Base-by-base conservation (phyloP, 2,113 vertebrate species). In the Heloderma charlesbogerti region DNA sequence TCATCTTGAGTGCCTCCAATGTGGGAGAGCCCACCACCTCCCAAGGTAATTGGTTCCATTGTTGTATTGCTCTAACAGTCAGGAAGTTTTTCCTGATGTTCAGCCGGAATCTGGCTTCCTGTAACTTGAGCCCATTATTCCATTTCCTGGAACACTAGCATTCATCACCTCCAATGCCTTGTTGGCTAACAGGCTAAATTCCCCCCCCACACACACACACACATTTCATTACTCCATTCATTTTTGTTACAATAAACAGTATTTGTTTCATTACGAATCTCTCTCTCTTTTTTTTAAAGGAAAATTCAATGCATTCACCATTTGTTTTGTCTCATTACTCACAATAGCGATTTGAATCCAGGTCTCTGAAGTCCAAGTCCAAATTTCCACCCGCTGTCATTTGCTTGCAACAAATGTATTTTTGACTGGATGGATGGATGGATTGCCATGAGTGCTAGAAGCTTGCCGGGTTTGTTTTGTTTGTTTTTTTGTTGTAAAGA, bases 91-190 rank as follows among this genome's bases (percentile, higher is more conserved):
- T n/a, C n/a, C n/a, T n/a, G n/a, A n/a, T n/a, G n/a, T n/a, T n/a
- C n/a, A n/a, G n/a, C n/a, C n/a, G n/a, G n/a, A n/a, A n/a, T n/a
- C n/a, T n/a, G n/a, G n/a, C n/a, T n/a, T n/a, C n/a, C n/a, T n/a
- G n/a, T n/a, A n/a, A n/a, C n/a, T n/a, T n/a, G n/a, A n/a, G n/a
- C n/a, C n/a, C n/a, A n/a, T n/a, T n/a, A n/a, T n/a, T n/a, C n/a
- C n/a, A n/a, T n/a, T n/a, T n/a, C n/a, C n/a, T 91, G 84, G 91
- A 92, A 27, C 25, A 20, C 71, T 69, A 48, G 9, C 0, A 0
- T 90, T 66, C n/a, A 77, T 94, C 83, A 86, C 80, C 88, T 88
- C 63, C 85, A 75, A 88, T 40, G 69, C 51, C 27, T 63, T 18
- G 72, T 15, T 9, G 51, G 71, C 51, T 40, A 34, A 22, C 71